Base-by-base conservation (phyloP, 2,888 invertebrate species). In the Neoitamus cyanurus region DNA sequence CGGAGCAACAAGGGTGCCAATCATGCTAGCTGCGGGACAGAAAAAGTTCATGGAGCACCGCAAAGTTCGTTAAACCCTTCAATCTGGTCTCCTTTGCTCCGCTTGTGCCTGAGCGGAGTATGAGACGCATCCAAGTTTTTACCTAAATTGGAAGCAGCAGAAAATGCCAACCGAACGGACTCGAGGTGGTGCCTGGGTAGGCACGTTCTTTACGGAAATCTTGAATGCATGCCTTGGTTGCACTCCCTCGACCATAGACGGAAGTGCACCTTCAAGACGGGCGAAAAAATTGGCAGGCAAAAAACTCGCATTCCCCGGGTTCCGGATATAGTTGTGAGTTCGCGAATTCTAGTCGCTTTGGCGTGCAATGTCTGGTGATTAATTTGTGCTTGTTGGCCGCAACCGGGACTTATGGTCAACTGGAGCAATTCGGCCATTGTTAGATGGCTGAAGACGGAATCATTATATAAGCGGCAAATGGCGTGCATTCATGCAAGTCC, bases 51-150 rank as follows among this genome's bases (percentile, higher is more conserved):
- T 7, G 6, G 20, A 36, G 37, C 25, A 13, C 37, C n/a, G 75
- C 30, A 30, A 20, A 77, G 77, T 37, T 77, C 77, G 42, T 77
- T 77, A 77, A 77, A 77, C 77, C 37, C 30, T 70, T 77, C 13
- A 15, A 77, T 25, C 25, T 46, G 37, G 77, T 25, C 77, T 11
- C 46, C 7, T 77, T 9, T n/a, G 1, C 4, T n/a, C 75, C 2
- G 73, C 7, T 20, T 36, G 15, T 20, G 6, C 3, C 36, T n/a
- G 7, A n/a, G 75, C 15, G 34, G 25, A 20, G 1, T 75, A 37
- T n/a, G 15, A n/a, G 34, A 37, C 37, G 37, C 70, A 70, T 70
- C 15, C 70, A 25, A 6, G 13, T 70, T 34, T 70, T 30, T 34
- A 31, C 70, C 70, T 11, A 70, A 70, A 34, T 58, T 31, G 70